phyloP scores from a whole-genome alignment of 2,113 vertebrate genomes.

The Odontophorus gujanensis region DNA sequence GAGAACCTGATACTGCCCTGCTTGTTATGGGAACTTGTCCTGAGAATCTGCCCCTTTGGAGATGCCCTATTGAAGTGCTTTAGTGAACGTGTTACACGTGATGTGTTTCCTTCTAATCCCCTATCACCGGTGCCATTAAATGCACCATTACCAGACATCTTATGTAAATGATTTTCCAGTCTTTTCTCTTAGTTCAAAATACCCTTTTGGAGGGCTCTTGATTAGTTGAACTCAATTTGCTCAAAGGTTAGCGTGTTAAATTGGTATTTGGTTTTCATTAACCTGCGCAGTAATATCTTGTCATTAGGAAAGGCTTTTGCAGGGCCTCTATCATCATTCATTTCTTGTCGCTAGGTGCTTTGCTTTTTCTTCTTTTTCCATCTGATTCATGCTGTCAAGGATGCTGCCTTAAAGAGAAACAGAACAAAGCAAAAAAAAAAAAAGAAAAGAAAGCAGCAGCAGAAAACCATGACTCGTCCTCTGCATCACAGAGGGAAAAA shows the following conservation, averaged over 20 bases:
- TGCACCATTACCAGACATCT: conserved; percentile 60
- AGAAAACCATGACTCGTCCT: background rate
- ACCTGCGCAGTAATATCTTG: conserved; percentile 71
- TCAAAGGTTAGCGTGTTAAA: conserved; percentile 74
- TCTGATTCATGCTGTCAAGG: background rate
- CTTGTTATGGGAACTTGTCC: background rate
- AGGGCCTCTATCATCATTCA: conserved; percentile 63
- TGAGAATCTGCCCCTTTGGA: conserved; percentile 18
- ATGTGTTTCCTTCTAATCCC: conserved; percentile 39
- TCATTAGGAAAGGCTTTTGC: conserved; percentile 64
- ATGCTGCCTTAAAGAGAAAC: background rate
- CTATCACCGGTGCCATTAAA: conserved; percentile 48
- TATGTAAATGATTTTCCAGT: conserved; percentile 65
- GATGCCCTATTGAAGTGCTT: background rate
- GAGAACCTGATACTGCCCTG: background rate
- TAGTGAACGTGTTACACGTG: conserved; percentile 9
- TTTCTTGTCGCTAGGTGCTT: conserved; percentile 49
- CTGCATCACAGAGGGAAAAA: background rate
- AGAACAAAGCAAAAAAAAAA: background rate
- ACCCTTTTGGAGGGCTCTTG: conserved; percentile 70
- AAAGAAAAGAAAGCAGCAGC: background rate
- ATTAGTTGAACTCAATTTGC: conserved; percentile 78
- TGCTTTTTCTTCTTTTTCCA: background rate
- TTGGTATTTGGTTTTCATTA: conserved; percentile 78
- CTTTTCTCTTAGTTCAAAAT: conserved; percentile 64